Base-by-base conservation (phyloP, 1,140 invertebrate species). In the Drosophila bocki region DNA sequence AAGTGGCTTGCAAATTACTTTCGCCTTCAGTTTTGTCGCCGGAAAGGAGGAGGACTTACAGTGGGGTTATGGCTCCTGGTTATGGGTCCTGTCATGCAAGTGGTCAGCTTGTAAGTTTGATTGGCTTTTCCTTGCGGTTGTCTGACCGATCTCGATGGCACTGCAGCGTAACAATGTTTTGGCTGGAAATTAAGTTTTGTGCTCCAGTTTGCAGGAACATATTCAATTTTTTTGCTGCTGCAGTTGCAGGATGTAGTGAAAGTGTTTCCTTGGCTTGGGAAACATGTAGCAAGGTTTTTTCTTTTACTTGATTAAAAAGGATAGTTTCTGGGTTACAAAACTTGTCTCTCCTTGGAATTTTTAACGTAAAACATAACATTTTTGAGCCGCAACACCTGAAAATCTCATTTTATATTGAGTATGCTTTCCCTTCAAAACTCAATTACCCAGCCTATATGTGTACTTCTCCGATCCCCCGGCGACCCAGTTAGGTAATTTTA, bases 1-100 rank as follows among this genome's bases (percentile, higher is more conserved):
- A 78, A 86, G 69, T 81, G 80, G 65, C 59, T 75, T 62, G 79
- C 68, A 86, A 86, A 86, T 86, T 86, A 86, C 82, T 86, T 86
- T 86, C 82, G 59, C 82, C 78, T 78, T 85, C 69, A 76, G 47
- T 78, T 54, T 75, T 54, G 50, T 70, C 56, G 61, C 17, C 37
- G 7, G 33, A 33, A 33, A 29, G 33, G 41, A 29, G 33, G 41
- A n/a, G n/a, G 29, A 42, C 17, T 33, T 11, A 35, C 35, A 58
- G 45, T 12, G 15, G 17, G 37, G 29, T 39, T 53, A 42, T 29
- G 32, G 50, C 39, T 62, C 47, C 29, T 71, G 57, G 56, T 45
- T 67, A 50, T 41, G 51, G 56, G 45, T 71, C 29, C 22, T 59
- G 33, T 29, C 50, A 47, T 78, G 44, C 54, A 42, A 50, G 57